Evolutionary conservation across 2,888 invertebrate genomes (phyloP).

Genomic region (Teleogryllus oceanicus): DNA sequence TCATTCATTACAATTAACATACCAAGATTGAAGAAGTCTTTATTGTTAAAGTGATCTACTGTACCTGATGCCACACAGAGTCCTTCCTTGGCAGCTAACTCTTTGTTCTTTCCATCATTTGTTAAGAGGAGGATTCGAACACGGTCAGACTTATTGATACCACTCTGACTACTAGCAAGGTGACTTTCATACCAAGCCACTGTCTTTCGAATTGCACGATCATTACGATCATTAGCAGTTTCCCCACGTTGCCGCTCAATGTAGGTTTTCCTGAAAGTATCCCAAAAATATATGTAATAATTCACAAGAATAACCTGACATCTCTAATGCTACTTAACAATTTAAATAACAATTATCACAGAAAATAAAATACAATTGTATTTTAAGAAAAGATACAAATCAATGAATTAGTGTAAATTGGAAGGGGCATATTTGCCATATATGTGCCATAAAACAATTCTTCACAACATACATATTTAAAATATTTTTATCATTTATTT

Average conservation of each 20-base stretch:
- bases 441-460: too few species aligned
- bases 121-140: slow-evolving; percentile 74
- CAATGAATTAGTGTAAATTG: too few species aligned
- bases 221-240: slow-evolving; percentile 84
- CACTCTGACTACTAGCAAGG: slow-evolving; percentile 48
- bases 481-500: too few species aligned
- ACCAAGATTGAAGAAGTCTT: background rate
- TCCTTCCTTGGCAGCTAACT: slow-evolving; percentile 65
- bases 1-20: background rate
- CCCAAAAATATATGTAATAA: too few species aligned
- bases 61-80: slow-evolving; percentile 46
- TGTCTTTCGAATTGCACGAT: slow-evolving; percentile 80
- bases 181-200: slow-evolving; percentile 81
- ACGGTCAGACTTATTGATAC: slow-evolving; percentile 40
- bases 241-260: slow-evolving; percentile 77
- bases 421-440: too few species aligned
- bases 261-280: slow-evolving; percentile 72
- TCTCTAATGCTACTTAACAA: too few species aligned
- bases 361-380: too few species aligned
- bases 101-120: slow-evolving; percentile 76
- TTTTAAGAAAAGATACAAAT: too few species aligned
- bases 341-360: too few species aligned
- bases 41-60: background rate
- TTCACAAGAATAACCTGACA: too few species aligned
- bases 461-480: too few species aligned